A percentile compares a stretch with the other conserved stretches of the same genome.
Evolutionary conservation across 2,797 vertebrate species (phyloP).

Genomic region (Epinephelus awoara): DNA sequence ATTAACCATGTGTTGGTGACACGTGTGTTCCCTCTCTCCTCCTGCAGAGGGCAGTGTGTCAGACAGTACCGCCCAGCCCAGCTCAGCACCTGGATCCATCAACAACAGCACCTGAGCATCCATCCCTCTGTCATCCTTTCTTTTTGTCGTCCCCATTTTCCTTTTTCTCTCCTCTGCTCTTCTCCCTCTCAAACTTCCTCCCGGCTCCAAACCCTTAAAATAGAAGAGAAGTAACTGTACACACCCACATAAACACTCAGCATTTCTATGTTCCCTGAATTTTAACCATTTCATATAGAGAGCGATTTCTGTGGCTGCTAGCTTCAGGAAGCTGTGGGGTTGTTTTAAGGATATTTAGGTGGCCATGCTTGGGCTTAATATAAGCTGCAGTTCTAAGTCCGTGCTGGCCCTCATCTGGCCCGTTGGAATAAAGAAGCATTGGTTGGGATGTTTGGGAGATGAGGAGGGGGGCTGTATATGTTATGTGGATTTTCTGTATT

Average conservation of each 20-base stretch:
- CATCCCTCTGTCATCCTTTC: conserved; percentile 72
- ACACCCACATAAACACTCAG: conserved; percentile 60
- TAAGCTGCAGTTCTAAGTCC: conserved; percentile 55
- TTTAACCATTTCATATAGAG: conserved; percentile 60
- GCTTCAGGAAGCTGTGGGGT: conserved; percentile 55
- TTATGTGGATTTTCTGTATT: conserved; percentile 67
- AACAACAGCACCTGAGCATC: conserved; percentile 92
- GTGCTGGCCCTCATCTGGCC: conserved; percentile 29
- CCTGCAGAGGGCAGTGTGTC: conserved; percentile 90
- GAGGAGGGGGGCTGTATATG: conserved; percentile 49
- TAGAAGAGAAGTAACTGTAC: conserved; percentile 51
- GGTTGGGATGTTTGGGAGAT: conserved; percentile 57
- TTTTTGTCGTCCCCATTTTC: conserved; percentile 66
- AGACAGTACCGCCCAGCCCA: conserved; percentile 89
- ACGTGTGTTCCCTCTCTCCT: conserved; percentile 53
- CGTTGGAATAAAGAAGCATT: conserved; percentile 35
- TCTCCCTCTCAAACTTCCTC: conserved; percentile 62
- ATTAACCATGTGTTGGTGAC: background rate
- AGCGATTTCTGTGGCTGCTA: conserved; percentile 47
- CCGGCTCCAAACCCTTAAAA: conserved; percentile 72
- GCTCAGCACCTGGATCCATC: conserved; percentile 90
- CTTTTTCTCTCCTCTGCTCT: conserved; percentile 62
- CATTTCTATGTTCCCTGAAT: conserved; percentile 59
- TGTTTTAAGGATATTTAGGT: conserved; percentile 54
- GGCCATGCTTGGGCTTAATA: conserved; percentile 45